Evolutionary conservation across 2,113 vertebrate genomes (phyloP), one percentile per base, ranked within the genome.

Genomic region (Mionectes macconnelli): DNA sequence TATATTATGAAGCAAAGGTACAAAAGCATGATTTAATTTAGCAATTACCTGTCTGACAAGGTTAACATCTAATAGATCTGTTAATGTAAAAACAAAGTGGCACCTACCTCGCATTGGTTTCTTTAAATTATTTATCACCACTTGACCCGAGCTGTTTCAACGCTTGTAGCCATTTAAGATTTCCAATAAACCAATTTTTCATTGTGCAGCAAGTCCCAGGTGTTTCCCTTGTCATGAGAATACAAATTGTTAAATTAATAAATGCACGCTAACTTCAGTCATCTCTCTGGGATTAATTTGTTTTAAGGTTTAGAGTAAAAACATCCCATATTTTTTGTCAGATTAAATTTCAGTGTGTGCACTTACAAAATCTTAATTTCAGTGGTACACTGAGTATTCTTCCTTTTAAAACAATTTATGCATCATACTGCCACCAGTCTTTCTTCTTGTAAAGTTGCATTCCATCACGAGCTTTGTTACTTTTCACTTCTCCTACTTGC

Each of bases 51-150:
- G 79, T 81, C 93, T 88, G 85, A 86, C 37, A 88, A 86, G 19
- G 56, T 96, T 91, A 94, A 83, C n/a, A 57, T 84, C 74, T 94
- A 88, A 94, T 74, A 80, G 78, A 83, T 78, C 79, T 56, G 27
- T 79, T 90, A 79, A 87, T 83, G 75, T 50, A 93, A 95, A 96
- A 95, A 80, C 78, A n/a, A 93, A 93, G 63, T 88, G 95, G 90
- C 72, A 90, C 7, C 22, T 86, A 39, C 67, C 24, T 88, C 55
- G 77, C 21, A 19, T 5, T 67, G 47, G 13, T 64, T 86, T 88
- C 78, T 85, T 87, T 90, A 83, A 96, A 85, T 90, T 90, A 93
- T 94, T 94, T 91, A 80, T 91, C 87, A 70, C 35, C 0, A 13
- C 64, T 90, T 95, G 92, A 93, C 85, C 92, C 79, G 62, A 85